Percentiles rank a stretch among this genome's conserved stretches.
phyloP scores from a whole-genome alignment of 1,140 invertebrate genomes.

The Drosophila subpulchrella region DNA sequence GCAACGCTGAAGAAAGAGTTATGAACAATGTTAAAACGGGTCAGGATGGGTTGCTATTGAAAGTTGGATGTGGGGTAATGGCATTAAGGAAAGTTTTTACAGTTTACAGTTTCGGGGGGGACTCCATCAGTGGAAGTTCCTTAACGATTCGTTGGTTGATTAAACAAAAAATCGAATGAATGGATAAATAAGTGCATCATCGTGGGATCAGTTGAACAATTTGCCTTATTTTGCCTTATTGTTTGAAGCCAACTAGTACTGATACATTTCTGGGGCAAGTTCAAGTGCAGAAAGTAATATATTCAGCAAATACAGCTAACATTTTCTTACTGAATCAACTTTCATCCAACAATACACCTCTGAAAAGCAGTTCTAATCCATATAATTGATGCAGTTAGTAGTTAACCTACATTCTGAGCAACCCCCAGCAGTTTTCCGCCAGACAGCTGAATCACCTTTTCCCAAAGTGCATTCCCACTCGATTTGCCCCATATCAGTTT shows the following conservation, averaged over 20 bases:
- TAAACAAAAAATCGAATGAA: not conserved
- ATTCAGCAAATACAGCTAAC: not conserved
- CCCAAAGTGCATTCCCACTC: constrained; percentile 17
- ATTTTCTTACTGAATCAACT: not conserved
- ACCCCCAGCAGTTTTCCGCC: not conserved
- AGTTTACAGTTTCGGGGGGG: constrained; percentile 8
- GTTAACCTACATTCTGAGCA: constrained; percentile 40
- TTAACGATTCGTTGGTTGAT: constrained; percentile 27
- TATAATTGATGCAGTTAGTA: constrained; percentile 31
- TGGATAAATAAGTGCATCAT: not conserved
- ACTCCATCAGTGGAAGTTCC: constrained; percentile 26
- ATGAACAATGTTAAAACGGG: constrained; percentile 25
- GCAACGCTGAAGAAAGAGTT: constrained; percentile 40
- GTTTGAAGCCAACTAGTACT: no score
- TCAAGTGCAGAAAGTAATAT: not conserved
- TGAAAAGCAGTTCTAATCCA: not conserved
- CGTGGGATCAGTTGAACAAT: not conserved
- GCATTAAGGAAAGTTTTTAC: constrained; percentile 42
- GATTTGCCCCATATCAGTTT: constrained; percentile 1
- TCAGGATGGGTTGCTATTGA: constrained; percentile 10
- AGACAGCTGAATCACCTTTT: constrained; percentile 29
- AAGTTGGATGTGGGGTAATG: constrained; percentile 42
- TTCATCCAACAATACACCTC: not conserved
- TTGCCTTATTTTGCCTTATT: no score
- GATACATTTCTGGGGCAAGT: no score